Evolutionary conservation across 2,888 invertebrate species (phyloP).

Genomic region (Caenorhabditis afra): DNA sequence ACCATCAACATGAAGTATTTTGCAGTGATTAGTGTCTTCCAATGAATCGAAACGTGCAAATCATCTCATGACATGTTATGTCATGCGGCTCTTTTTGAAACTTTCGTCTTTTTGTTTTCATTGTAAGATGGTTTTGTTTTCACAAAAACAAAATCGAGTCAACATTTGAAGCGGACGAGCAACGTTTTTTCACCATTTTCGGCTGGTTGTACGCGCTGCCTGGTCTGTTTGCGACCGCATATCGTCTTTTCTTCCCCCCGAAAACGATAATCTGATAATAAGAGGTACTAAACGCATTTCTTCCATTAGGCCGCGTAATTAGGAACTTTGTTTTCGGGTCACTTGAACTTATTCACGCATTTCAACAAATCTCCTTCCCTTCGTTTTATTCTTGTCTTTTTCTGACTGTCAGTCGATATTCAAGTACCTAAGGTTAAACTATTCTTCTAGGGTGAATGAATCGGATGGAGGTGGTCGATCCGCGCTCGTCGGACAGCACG

Average conservation of each 20-base stretch:
- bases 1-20: neutral
- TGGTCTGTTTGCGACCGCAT: too few species aligned
- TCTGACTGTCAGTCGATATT: neutral
- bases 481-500: slow-evolving; percentile 47
- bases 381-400: neutral
- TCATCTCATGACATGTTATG: too few species aligned
- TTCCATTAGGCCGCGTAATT: slow-evolving; percentile 33
- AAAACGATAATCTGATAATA: slow-evolving; percentile 27
- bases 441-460: slow-evolving; percentile 51
- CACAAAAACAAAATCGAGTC: too few species aligned
- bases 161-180: too few species aligned
- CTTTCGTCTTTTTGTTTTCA: neutral
- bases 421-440: neutral
- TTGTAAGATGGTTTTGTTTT: neutral
- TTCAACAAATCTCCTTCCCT: neutral
- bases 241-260: neutral
- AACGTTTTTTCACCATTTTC: too few species aligned
- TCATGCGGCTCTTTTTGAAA: too few species aligned
- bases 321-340: slow-evolving; percentile 23
- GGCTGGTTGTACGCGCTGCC: too few species aligned
- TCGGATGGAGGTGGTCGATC: slow-evolving; percentile 50
- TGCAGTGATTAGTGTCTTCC: neutral
- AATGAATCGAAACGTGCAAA: too few species aligned
- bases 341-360: neutral
- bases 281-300: slow-evolving; percentile 9